Conservation (phyloP, 2,113 vertebrate species). For the Nanorana parkeri region DNA sequence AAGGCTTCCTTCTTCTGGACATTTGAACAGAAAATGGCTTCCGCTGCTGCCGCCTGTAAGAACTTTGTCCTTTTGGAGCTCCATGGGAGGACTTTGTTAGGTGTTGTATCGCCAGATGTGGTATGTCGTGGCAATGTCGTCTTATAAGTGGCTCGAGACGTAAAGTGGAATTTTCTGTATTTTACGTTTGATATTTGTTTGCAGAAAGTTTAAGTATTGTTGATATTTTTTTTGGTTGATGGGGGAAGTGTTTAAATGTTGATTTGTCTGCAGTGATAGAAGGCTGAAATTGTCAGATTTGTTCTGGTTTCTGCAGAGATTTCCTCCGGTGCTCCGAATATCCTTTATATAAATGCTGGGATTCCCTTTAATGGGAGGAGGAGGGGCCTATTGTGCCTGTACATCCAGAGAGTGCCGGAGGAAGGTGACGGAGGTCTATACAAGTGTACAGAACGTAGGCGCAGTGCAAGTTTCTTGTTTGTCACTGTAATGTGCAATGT, state of each 20-base stretch:
- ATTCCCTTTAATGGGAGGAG: constrained; percentile 37
- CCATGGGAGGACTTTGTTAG: constrained; percentile 10
- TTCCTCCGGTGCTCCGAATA: background rate
- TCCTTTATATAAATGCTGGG: background rate
- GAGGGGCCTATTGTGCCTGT: background rate
- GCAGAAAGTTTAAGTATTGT: background rate
- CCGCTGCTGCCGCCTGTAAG: background rate
- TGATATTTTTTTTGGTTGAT: background rate
- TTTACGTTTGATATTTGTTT: background rate
- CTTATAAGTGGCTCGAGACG: background rate
- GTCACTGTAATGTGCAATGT: constrained; percentile 18
- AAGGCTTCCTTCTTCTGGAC: background rate
- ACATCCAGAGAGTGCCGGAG: background rate
- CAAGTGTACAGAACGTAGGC: background rate
- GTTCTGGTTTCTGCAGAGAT: background rate
- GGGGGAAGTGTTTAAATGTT: background rate
- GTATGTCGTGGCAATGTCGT: background rate
- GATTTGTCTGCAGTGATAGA: background rate
- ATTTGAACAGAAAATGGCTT: background rate
- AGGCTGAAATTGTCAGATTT: background rate
- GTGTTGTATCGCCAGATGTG: background rate
- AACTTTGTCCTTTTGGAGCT: background rate
- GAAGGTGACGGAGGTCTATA: background rate
- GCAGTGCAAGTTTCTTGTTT: background rate
- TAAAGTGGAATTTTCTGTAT: background rate